Evolutionary conservation across 2,797 vertebrate species (phyloP).

Genomic region (Pteronotus mesoamericanus): DNA sequence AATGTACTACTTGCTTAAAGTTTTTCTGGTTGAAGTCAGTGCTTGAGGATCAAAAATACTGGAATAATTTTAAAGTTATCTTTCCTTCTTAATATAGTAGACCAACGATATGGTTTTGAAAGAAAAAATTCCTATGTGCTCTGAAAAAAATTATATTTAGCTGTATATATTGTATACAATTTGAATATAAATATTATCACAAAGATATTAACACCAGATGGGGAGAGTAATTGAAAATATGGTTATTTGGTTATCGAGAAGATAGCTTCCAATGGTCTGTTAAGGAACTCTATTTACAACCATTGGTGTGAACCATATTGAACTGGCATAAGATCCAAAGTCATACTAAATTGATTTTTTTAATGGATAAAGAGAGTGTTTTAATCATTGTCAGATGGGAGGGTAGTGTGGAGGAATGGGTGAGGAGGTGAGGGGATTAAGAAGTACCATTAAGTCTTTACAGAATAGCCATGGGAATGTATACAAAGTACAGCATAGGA

Average conservation of each 20-base stretch:
- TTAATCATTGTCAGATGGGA: too few relatives aligned
- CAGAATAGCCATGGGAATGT: too few relatives aligned
- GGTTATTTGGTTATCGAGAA: neutral
- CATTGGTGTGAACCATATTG: neutral
- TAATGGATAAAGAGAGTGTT: too few relatives aligned
- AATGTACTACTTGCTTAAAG: neutral
- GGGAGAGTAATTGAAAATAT: neutral
- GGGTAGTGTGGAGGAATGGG: too few relatives aligned
- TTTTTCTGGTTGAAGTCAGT: neutral
- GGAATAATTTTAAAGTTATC: neutral
- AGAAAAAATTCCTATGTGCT: neutral
- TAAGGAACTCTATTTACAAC: neutral
- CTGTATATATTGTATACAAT: neutral
- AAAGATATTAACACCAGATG: neutral
- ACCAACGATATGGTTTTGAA: neutral
- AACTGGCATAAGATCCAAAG: neutral
- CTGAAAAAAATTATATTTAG: neutral
- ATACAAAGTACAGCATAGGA: too few relatives aligned
- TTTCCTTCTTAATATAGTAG: slow-evolving; percentile 22
- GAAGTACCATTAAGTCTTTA: too few relatives aligned
- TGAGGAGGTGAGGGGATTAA: too few relatives aligned
- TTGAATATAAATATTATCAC: neutral
- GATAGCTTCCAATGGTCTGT: neutral
- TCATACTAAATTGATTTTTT: too few relatives aligned
- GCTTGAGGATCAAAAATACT: neutral